Percentiles rank a stretch among this genome's conserved stretches.
Evolutionary conservation across 2,113 vertebrate species (phyloP).

Genomic region (Nerophis lumbriciformis): DNA sequence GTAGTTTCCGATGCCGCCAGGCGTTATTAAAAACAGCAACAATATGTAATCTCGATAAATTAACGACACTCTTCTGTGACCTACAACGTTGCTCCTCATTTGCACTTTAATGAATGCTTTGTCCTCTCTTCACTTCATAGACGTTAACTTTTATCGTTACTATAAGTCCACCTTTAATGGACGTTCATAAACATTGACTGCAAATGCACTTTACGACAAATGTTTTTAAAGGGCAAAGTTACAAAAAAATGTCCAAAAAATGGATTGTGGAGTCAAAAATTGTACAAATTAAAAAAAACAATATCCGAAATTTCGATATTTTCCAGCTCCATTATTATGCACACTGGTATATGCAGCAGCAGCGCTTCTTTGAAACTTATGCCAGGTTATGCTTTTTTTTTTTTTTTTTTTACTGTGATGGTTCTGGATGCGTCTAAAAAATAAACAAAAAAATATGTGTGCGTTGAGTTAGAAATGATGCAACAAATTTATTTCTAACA

Average conservation of each 20-base stretch:
- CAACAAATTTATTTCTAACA: no score
- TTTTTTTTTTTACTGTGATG: no score
- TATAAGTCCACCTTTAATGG: conserved; percentile 63
- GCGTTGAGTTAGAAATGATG: no score
- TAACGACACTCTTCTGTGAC: neutral
- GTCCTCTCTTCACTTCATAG: conserved; percentile 57
- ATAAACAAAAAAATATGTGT: no score
- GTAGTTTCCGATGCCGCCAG: conserved; percentile 26
- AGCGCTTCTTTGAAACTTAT: no score
- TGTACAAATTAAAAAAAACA: no score
- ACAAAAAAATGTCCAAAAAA: conserved; percentile 35
- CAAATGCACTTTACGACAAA: conserved; percentile 42
- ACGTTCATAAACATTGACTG: conserved; percentile 65
- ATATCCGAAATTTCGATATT: no score
- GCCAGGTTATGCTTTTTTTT: no score
- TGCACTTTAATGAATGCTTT: conserved; percentile 59
- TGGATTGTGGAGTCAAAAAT: no score
- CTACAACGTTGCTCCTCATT: conserved; percentile 28
- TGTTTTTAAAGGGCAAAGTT: conserved; percentile 55
- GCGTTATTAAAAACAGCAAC: conserved; percentile 45
- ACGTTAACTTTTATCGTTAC: conserved; percentile 67
- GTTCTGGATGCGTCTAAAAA: no score
- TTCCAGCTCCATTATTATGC: no score
- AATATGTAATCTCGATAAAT: conserved; percentile 25
- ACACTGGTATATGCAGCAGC: no score